Base-by-base conservation (phyloP, 1,140 invertebrate species). In the Drosophila orosa region DNA sequence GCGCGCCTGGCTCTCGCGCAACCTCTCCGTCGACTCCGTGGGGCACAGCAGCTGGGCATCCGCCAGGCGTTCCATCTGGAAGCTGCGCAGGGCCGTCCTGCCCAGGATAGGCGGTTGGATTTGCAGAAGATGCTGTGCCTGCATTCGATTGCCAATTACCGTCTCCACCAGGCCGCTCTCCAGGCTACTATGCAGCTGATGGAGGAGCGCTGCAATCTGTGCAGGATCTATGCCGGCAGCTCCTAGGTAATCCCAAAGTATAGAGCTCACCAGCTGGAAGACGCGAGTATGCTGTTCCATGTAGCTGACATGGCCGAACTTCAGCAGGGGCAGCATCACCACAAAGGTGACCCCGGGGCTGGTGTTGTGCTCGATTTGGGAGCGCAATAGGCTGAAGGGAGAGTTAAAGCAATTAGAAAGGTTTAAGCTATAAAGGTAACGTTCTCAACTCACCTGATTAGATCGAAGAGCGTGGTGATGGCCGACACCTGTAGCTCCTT, bases 381-480 rank as follows among this genome's bases (percentile, higher is more conserved):
- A 94, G 63, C 94, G 94, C 3, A 93, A 89, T 1, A 95, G 78
- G 19, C 86, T 91, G 9, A 17, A 39, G 15, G 1, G 2, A 3
- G 27, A n/a, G 33, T 48, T 5, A 1, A 7, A 15, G 6, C 0
- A 5, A 19, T 40, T n/a, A n/a, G n/a, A n/a, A n/a, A n/a, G n/a
- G n/a, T n/a, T n/a, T n/a, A n/a, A n/a, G n/a, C n/a, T n/a, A n/a
- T n/a, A n/a, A n/a, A n/a, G n/a, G n/a, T n/a, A n/a, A n/a, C n/a
- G n/a, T n/a, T n/a, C n/a, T n/a, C n/a, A n/a, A n/a, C 44, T 65
- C 27, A 92, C 91, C 94, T 94, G 39, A 97, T 95, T 10, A 97
- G 92, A 86, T 97, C 96, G 22, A 97, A 92, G n/a, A 97, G 91
- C 5, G 96, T 95, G 2, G 94, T 94, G 19, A 97, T 95, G 6